phyloP scores from a whole-genome alignment of 2,797 vertebrate species.

The Kryptopterus vitreolus region DNA sequence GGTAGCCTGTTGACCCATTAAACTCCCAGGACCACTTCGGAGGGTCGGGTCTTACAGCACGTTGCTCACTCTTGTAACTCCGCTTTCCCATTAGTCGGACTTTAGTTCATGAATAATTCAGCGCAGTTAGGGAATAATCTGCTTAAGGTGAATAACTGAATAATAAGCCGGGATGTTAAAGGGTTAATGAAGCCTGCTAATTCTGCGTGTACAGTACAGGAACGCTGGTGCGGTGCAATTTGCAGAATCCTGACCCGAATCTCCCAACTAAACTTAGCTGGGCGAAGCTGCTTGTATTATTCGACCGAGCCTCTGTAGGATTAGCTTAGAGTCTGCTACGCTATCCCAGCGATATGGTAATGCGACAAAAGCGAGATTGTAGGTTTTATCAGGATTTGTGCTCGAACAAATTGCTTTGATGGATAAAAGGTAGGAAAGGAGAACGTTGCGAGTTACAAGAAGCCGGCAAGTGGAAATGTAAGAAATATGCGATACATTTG shows the following conservation, averaged over 20 bases:
- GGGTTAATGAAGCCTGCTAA: constrained; percentile 14
- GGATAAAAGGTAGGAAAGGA: not conserved
- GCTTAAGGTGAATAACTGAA: constrained; percentile 11
- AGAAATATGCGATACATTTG: not conserved
- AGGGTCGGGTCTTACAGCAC: not conserved
- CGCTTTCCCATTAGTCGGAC: not conserved
- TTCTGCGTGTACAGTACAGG: not conserved
- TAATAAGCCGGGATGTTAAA: not conserved
- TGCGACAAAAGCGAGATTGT: constrained; percentile 56
- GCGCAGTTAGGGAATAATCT: constrained; percentile 1
- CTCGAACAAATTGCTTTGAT: constrained; percentile 60
- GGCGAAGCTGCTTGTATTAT: constrained; percentile 42
- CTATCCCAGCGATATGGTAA: constrained; percentile 62
- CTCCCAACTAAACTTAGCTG: not conserved
- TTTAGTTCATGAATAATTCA: constrained; percentile 15
- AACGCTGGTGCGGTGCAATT: not conserved
- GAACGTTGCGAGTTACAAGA: not conserved
- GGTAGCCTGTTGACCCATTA: not conserved
- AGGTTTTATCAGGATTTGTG: constrained; percentile 48
- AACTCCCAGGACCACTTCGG: constrained; percentile 18
- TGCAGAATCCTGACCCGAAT: constrained; percentile 1
- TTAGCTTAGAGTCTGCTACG: constrained; percentile 58
- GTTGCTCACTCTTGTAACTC: not conserved
- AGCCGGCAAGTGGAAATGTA: no score
- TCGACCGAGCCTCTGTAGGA: constrained; percentile 67